Evolutionary conservation across 2,797 vertebrate species (phyloP).

Genomic region (Poecile montanus): DNA sequence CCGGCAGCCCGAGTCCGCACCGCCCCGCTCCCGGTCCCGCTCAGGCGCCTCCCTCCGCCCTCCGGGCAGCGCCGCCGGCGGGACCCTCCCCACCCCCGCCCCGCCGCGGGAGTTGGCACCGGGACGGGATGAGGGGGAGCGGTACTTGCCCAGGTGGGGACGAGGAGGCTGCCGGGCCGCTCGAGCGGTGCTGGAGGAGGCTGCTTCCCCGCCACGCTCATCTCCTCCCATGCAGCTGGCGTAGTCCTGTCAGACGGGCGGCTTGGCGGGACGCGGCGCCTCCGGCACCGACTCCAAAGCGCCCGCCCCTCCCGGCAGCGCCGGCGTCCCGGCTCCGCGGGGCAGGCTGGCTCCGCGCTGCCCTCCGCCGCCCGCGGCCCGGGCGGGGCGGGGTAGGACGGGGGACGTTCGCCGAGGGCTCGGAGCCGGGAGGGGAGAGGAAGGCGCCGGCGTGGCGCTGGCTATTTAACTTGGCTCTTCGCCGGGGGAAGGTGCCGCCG

Average conservation of each 20-base stretch:
- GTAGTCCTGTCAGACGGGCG: constrained; percentile 47
- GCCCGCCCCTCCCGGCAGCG: not conserved
- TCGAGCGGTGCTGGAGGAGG: constrained; percentile 80
- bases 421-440: not conserved
- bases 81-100: not conserved
- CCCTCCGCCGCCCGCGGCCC: not conserved
- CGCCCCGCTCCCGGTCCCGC: not conserved
- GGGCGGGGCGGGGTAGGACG: not conserved
- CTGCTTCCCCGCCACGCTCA: constrained; percentile 85
- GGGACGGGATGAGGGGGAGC: not conserved
- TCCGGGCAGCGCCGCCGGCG: not conserved
- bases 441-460: not conserved
- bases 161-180: constrained; percentile 84
- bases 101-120: not conserved
- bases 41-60: not conserved
- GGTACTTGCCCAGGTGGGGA: constrained; percentile 86
- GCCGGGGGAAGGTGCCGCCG: not conserved
- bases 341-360: not conserved
- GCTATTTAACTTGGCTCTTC: constrained; percentile 42
- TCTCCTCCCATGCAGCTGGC: constrained; percentile 86
- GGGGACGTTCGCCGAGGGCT: not conserved
- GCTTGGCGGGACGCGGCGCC: constrained; percentile 11
- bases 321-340: not conserved
- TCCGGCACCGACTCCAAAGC: not conserved
- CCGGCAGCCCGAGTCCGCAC: not conserved